phyloP scores from a whole-genome alignment of 2,888 invertebrate genomes.

The Cheiracanthium punctorium region DNA sequence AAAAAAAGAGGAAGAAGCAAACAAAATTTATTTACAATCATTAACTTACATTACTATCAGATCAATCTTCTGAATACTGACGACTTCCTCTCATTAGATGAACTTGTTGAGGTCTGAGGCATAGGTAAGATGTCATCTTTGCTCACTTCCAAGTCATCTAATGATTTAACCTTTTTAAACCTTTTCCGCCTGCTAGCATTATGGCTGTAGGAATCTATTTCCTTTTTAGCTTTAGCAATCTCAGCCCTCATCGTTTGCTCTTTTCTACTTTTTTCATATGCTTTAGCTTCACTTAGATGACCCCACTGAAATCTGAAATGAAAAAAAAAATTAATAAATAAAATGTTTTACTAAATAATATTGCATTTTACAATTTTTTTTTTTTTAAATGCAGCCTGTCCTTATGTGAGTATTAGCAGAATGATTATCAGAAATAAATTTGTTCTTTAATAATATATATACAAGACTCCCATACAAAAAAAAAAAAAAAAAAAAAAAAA shows the following conservation, averaged over 20 bases:
- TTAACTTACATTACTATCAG: too few relatives aligned
- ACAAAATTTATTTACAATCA: too few relatives aligned
- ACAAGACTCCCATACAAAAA: too few relatives aligned
- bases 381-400: too few relatives aligned
- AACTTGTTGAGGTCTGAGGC: not conserved
- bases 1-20: too few relatives aligned
- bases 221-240: constrained; percentile 92
- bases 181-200: constrained; percentile 83
- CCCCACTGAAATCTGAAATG: constrained; percentile 90
- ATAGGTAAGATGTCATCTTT: not conserved
- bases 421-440: too few relatives aligned
- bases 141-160: not conserved
- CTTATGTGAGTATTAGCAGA: too few relatives aligned
- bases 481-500: too few relatives aligned
- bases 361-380: too few relatives aligned
- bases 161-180: constrained; percentile 73
- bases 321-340: constrained; percentile 2
- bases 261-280: constrained; percentile 92
- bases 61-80: constrained; percentile 24
- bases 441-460: too few relatives aligned
- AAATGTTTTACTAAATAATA: too few relatives aligned
- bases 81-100: not conserved
- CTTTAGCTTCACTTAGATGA: constrained; percentile 93
- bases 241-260: constrained; percentile 90
- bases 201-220: constrained; percentile 89